Percentiles rank a stretch among this genome's conserved stretches.
Evolutionary conservation across 2,797 vertebrate species (phyloP).

Genomic region (Siniperca scherzeri): DNA sequence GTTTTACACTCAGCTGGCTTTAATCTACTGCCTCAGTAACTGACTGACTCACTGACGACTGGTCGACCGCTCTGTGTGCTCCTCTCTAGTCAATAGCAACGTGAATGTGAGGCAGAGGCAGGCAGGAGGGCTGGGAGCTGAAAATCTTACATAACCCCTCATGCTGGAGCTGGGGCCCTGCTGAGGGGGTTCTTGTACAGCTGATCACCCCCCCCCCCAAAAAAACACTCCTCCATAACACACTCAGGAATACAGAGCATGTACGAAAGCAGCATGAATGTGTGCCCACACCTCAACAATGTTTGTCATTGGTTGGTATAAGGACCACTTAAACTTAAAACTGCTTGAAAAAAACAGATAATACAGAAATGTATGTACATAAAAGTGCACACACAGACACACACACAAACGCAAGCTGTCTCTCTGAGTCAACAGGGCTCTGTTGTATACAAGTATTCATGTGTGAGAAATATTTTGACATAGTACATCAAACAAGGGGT

Average conservation of each 20-base stretch:
- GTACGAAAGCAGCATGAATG: conserved; percentile 34
- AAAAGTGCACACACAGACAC: neutral
- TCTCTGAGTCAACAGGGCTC: no score
- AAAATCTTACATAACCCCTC: conserved; percentile 84
- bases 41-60: conserved; percentile 57
- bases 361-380: neutral
- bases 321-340: neutral
- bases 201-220: neutral
- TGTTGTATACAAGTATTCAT: no score
- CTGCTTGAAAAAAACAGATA: neutral
- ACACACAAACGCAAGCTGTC: neutral
- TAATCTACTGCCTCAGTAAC: conserved; percentile 57
- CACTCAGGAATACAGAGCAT: conserved; percentile 40
- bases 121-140: conserved; percentile 76
- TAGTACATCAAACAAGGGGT: no score
- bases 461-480: no score
- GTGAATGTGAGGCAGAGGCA: conserved; percentile 69
- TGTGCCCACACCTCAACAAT: conserved; percentile 31
- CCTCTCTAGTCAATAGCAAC: conserved; percentile 52
- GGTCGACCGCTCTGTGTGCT: conserved; percentile 27
- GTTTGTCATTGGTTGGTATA: neutral
- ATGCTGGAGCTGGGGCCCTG: conserved; percentile 75
- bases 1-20: conserved; percentile 18
- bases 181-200: conserved; percentile 65
- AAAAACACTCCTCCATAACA: conserved; percentile 41